Conservation (phyloP, 2,797 vertebrate genomes). For the Sebastiscus albofasciatus region DNA sequence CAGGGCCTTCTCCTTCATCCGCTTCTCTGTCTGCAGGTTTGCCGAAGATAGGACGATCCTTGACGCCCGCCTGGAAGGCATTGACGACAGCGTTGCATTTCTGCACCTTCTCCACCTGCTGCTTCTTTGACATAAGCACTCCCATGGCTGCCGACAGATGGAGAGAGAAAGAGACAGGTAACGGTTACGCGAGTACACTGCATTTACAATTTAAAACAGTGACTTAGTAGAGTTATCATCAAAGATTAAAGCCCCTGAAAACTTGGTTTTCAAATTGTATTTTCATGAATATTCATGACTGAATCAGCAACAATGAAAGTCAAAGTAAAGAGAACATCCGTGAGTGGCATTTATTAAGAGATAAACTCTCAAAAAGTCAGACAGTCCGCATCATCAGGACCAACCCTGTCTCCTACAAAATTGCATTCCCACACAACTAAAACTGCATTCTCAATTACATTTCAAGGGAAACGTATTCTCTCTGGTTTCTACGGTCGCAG, state of each 20-base stretch:
- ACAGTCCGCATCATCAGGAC: not conserved
- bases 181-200: not conserved
- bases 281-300: not conserved
- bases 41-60: constrained; percentile 80
- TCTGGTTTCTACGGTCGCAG: too few species aligned
- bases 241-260: not conserved
- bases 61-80: constrained; percentile 92
- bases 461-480: not conserved
- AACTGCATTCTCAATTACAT: not conserved
- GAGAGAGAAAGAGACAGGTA: constrained; percentile 24
- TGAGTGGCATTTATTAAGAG: not conserved
- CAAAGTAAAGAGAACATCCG: not conserved
- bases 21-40: constrained; percentile 76
- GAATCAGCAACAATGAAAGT: not conserved
- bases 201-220: not conserved
- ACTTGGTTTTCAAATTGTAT: not conserved
- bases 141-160: constrained; percentile 87
- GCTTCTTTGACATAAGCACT: constrained; percentile 92
- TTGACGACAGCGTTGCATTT: constrained; percentile 94
- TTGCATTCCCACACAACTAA: not conserved
- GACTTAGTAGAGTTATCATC: not conserved
- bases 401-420: not conserved
- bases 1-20: constrained; percentile 78
- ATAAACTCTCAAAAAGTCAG: not conserved
- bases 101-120: constrained; percentile 98